Conservation (phyloP, 2,888 invertebrate genomes). For the Drosophila rellima region DNA sequence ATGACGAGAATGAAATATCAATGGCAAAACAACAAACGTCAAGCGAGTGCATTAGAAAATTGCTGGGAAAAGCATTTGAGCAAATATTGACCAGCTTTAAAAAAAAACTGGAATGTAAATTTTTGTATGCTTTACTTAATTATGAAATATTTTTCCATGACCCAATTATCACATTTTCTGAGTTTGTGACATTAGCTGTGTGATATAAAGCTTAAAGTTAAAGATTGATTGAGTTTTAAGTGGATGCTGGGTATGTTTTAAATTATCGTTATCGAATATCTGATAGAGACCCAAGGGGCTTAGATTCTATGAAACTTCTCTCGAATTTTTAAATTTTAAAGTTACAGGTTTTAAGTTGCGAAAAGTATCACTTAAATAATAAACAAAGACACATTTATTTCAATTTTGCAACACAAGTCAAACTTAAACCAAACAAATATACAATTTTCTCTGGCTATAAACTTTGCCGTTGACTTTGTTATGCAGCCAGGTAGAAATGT, state of each 20-base stretch:
- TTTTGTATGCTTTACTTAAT: constrained; percentile 1
- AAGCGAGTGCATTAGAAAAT: constrained; percentile 51
- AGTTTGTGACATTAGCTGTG: not conserved
- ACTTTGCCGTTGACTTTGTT: constrained; percentile 54
- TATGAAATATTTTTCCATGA: constrained; percentile 21
- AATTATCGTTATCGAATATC: too few species aligned
- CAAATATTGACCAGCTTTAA: constrained; percentile 24
- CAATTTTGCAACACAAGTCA: constrained; percentile 60
- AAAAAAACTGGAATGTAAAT: constrained; percentile 5
- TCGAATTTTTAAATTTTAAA: constrained; percentile 16
- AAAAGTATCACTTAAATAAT: constrained; percentile 48
- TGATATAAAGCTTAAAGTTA: not conserved
- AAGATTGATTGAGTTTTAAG: constrained; percentile 7
- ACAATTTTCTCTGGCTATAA: constrained; percentile 28
- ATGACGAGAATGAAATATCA: constrained; percentile 3
- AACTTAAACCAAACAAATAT: constrained; percentile 67
- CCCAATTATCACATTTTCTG: constrained; percentile 27
- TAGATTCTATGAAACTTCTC: constrained; percentile 4
- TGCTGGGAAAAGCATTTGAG: constrained; percentile 26
- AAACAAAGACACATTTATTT: constrained; percentile 55
- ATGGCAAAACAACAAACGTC: constrained; percentile 14
- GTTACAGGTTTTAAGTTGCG: constrained; percentile 8
- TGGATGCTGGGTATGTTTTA: not conserved
- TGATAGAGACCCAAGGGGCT: not conserved
- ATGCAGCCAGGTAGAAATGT: constrained; percentile 52